A percentile compares a stretch with the other conserved stretches of the same genome.
phyloP scores from a whole-genome alignment of 2,797 vertebrate species.

The Carcharodon carcharias region DNA sequence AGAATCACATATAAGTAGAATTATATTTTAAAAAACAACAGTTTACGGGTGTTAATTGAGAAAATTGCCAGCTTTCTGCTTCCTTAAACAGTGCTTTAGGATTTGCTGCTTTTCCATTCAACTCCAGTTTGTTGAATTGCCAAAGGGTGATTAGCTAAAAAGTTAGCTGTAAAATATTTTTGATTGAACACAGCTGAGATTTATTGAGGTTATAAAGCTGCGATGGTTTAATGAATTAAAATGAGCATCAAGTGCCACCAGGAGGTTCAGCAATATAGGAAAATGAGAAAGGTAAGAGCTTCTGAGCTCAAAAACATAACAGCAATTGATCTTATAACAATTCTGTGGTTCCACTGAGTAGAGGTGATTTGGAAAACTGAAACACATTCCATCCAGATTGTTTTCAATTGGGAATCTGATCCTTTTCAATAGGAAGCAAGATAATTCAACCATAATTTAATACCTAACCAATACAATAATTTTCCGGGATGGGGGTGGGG shows the following conservation, averaged over 20 bases:
- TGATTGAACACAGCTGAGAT: slow-evolving; percentile 31
- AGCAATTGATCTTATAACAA: not conserved
- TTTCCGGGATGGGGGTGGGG: not conserved
- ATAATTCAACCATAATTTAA: not conserved
- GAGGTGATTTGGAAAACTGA: not conserved
- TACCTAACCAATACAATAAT: not conserved
- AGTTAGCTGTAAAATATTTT: slow-evolving; percentile 34
- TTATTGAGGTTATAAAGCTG: slow-evolving; percentile 31
- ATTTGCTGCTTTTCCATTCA: not conserved
- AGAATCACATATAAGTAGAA: not conserved
- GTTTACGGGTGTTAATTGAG: not conserved
- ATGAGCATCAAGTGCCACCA: not conserved
- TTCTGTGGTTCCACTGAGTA: not conserved
- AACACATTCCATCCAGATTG: not conserved
- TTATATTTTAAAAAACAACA: not conserved
- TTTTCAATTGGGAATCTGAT: not conserved
- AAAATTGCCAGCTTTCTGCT: not conserved
- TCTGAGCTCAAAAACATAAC: not conserved
- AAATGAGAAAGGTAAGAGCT: not conserved
- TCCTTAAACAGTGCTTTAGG: no score
- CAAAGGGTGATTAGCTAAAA: slow-evolving; percentile 27
- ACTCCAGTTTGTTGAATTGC: not conserved
- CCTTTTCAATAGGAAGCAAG: not conserved
- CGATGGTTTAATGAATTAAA: slow-evolving; percentile 15
- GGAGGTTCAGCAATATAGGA: not conserved